A percentile compares a stretch with the other conserved stretches of the same genome.
Evolutionary conservation across 1,140 invertebrate genomes (phyloP).

Genomic region (Bombus confusus): DNA sequence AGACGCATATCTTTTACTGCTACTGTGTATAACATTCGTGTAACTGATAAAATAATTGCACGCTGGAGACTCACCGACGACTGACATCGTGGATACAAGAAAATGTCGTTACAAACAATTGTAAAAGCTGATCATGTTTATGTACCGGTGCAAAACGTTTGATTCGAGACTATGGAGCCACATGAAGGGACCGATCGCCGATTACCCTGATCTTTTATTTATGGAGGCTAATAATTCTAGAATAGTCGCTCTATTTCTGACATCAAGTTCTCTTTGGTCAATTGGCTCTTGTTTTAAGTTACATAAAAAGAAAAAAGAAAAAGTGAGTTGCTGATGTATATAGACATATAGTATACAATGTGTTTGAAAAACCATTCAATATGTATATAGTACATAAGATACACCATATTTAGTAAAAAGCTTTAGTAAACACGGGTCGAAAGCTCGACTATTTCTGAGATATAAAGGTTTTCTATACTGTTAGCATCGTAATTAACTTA

Average conservation of each 20-base stretch:
- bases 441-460: too few species aligned
- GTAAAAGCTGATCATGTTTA: conserved; percentile 6
- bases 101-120: conserved; percentile 14
- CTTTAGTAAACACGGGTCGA: too few species aligned
- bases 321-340: background rate
- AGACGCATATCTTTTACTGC: background rate
- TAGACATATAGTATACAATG: background rate
- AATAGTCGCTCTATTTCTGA: background rate
- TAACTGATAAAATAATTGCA: background rate
- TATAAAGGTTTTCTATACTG: too few species aligned
- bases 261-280: background rate
- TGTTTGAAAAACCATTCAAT: too few species aligned
- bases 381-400: too few species aligned
- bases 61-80: background rate
- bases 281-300: background rate
- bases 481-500: too few species aligned
- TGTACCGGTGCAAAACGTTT: background rate
- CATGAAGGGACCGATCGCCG: background rate
- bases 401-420: too few species aligned
- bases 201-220: conserved; percentile 15
- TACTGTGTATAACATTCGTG: too few species aligned
- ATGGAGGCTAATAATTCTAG: background rate
- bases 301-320: background rate
- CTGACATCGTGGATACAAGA: background rate
- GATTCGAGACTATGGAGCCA: background rate